Evolutionary conservation across 2,888 invertebrate genomes (phyloP).

Genomic region (Muscina levida): DNA sequence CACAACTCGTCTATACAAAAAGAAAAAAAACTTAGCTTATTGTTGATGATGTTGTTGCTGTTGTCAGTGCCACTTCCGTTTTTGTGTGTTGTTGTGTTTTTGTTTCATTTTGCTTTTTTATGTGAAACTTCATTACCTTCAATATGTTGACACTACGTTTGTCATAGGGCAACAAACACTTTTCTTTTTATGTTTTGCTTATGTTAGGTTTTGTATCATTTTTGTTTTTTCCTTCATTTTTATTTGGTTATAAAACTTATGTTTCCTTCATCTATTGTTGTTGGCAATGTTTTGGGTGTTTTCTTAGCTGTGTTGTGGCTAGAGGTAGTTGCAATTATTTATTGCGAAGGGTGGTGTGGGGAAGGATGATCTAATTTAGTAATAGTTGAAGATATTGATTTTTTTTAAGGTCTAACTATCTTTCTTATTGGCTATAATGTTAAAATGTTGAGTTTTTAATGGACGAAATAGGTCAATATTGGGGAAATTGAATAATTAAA

Average conservation of each 20-base stretch:
- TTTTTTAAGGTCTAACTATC: too few species aligned
- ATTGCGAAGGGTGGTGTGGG: too few species aligned
- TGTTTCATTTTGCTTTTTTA: too few species aligned
- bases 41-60: neutral
- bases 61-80: neutral
- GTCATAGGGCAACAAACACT: neutral
- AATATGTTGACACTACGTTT: conserved; percentile 54
- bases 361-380: too few species aligned
- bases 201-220: neutral
- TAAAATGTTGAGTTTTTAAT: too few species aligned
- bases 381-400: too few species aligned
- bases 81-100: too few species aligned
- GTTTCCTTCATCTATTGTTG: conserved; percentile 31
- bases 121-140: conserved; percentile 48
- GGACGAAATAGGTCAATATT: too few species aligned
- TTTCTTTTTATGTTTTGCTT: neutral
- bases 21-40: neutral
- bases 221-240: neutral
- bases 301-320: neutral
- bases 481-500: too few species aligned
- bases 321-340: neutral
- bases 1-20: neutral
- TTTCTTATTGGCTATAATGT: too few species aligned
- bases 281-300: neutral
- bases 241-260: conserved; percentile 39